Percentiles rank a stretch among this genome's conserved stretches.
Conservation (phyloP, 2,113 vertebrate species). For the Eolophus roseicapilla region DNA sequence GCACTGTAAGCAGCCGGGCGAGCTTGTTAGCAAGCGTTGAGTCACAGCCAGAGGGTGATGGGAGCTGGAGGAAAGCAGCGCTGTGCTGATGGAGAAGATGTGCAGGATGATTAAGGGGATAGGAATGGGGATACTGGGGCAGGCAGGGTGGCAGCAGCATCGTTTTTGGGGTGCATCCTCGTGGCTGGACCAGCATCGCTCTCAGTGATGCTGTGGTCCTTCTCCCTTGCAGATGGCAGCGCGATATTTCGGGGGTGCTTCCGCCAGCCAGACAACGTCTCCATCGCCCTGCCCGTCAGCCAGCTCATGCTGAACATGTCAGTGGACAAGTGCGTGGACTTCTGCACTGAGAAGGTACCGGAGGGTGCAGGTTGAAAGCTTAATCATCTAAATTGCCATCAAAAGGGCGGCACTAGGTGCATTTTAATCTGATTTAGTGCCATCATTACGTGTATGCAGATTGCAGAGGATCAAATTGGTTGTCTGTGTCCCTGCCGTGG, state of each 20-base stretch:
- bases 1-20: rapidly evolving
- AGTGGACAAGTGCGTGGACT: slow-evolving; percentile 92
- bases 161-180: background rate
- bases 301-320: slow-evolving; percentile 85
- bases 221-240: slow-evolving; percentile 84
- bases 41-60: background rate
- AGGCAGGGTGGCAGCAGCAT: rapidly evolving
- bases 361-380: background rate
- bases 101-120: background rate
- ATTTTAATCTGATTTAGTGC: background rate
- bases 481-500: rapidly evolving
- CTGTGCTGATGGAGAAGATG: rapidly evolving
- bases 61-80: background rate
- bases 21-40: background rate
- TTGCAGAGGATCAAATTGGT: background rate
- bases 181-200: rapidly evolving
- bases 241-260: slow-evolving; percentile 96
- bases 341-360: slow-evolving; percentile 90
- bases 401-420: rapidly evolving
- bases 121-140: rapidly evolving
- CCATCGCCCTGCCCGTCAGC: slow-evolving; percentile 85
- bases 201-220: background rate
- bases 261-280: slow-evolving; percentile 84
- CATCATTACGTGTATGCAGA: rapidly evolving
- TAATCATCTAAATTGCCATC: background rate